Percentiles rank a stretch among this genome's conserved stretches.
Conservation (phyloP, 2,113 vertebrate genomes). For the Siniperca knerii region DNA sequence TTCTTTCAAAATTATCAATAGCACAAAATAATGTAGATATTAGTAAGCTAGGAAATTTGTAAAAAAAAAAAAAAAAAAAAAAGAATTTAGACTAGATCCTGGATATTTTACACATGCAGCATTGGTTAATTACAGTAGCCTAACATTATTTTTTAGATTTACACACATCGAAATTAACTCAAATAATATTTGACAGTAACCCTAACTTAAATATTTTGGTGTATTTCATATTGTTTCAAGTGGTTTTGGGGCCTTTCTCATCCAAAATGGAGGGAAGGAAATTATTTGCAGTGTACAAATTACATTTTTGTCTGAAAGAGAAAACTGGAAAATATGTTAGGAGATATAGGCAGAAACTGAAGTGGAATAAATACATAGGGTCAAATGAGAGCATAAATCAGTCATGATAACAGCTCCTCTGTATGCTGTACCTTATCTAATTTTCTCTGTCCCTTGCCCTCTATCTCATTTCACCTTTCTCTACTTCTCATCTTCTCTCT, state of each 20-base stretch:
- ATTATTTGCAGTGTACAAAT: background rate
- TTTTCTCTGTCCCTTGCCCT: conserved; percentile 18
- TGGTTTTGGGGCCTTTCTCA: background rate
- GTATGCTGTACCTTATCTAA: conserved; percentile 18
- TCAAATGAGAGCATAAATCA: conserved; percentile 34
- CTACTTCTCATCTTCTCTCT: conserved; percentile 41
- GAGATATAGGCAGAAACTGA: background rate
- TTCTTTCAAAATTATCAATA: background rate
- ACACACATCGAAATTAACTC: background rate
- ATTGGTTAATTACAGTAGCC: background rate
- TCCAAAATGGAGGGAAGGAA: background rate
- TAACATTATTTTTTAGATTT: background rate
- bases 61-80: background rate
- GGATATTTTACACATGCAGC: background rate
- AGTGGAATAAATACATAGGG: conserved; percentile 10
- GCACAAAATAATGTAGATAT: background rate
- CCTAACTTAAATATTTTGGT: background rate
- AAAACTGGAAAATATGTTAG: background rate
- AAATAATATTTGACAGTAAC: background rate
- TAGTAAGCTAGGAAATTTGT: background rate
- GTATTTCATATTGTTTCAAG: background rate
- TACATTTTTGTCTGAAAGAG: background rate
- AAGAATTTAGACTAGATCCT: background rate
- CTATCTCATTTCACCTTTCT: conserved; percentile 45
- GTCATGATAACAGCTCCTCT: conserved; percentile 4